phyloP scores from a whole-genome alignment of 2,113 vertebrate genomes.

The Gymnogyps californianus region DNA sequence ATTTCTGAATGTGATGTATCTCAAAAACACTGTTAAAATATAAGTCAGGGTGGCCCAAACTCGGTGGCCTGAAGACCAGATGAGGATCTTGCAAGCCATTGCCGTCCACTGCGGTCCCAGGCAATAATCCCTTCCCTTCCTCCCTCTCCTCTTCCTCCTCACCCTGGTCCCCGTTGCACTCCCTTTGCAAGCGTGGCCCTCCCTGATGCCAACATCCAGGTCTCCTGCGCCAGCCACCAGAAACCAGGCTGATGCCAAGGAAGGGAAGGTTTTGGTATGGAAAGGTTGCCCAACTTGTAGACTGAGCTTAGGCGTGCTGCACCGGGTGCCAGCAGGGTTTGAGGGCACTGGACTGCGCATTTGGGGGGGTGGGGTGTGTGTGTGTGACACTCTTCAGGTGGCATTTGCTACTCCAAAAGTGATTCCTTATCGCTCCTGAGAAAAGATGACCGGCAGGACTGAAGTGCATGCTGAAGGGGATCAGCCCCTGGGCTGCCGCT shows the following conservation, averaged over 20 bases:
- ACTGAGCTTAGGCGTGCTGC: accelerated
- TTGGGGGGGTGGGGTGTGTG: too few species aligned
- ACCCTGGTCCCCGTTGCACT: not conserved
- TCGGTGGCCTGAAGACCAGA: not conserved
- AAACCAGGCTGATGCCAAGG: not conserved
- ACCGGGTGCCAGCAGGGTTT: not conserved
- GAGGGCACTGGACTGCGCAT: not conserved
- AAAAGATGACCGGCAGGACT: not conserved
- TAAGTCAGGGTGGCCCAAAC: not conserved
- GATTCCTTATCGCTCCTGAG: not conserved
- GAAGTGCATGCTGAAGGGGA: not conserved
- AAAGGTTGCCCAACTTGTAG: not conserved
- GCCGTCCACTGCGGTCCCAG: not conserved
- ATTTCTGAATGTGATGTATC: not conserved
- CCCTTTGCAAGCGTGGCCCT: not conserved
- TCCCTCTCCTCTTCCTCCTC: not conserved
- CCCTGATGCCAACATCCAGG: not conserved
- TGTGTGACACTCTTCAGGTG: not conserved
- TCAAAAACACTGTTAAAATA: not conserved
- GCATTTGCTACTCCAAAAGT: not conserved
- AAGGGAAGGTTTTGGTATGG: not conserved
- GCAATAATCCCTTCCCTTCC: not conserved
- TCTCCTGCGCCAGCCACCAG: not conserved
- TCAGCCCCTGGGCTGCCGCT: not conserved
- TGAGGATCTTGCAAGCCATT: not conserved